Evolutionary conservation across 1,140 invertebrate species (phyloP), one percentile per base, ranked within the genome.

Genomic region (Calephelis nemesis): DNA sequence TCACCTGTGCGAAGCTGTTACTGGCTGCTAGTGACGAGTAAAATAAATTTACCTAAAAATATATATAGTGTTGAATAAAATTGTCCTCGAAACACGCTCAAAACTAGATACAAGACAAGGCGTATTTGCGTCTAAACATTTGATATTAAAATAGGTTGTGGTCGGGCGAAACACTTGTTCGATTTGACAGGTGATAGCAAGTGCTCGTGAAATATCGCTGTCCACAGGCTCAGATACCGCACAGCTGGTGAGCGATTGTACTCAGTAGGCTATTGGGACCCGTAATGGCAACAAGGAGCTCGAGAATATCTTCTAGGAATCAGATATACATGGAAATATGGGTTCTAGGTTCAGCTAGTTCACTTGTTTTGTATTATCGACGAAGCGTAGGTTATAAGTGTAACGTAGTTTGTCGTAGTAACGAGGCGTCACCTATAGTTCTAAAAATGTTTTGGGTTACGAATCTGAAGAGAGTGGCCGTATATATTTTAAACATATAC

Each of bases 161-260:
- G 75, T 40, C 76, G 79, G 82, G 83, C 77, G 81, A 80, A 85
- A 88, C 84, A 88, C 83, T 90, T 88, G 87, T 82, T 79, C 78
- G 84, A 85, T 90, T 83, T 88, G 85, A 90, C 85, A 87, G 82
- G 84, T 88, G 85, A 90, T 90, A 90, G 81, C 73, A 73, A 70
- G 68, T 64, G 54, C 76, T 76, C 50, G 84, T 88, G 81, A 90
- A 88, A 88, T 90, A 90, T 85, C 71, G 78, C 76, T 69, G 67
- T 67, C 69, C 72, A 67, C 68, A 47, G 67, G 7, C 63, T 47
- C 70, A 70, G 81, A 82, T 84, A 84, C 64, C 71, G 72, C 79
- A 71, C 81, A 82, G 79, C 84, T 81, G 82, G 74, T 60, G 54
- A 76, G 66, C 69, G 72, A 71, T 71, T 74, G 72, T 73, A 65